Conservation (phyloP, 2,888 invertebrate species). For the Furcula furcula region DNA sequence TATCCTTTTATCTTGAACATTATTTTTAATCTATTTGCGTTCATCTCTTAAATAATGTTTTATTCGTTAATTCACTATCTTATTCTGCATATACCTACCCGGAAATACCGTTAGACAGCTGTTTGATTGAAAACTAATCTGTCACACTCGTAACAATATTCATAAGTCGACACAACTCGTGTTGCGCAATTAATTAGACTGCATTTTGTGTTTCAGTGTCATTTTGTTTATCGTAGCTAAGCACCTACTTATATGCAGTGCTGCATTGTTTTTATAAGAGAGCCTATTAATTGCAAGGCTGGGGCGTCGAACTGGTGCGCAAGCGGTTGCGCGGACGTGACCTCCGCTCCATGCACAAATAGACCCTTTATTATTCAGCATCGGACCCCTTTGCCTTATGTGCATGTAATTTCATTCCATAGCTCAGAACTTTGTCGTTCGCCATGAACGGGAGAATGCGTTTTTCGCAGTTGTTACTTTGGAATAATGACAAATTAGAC, state of each 20-base stretch:
- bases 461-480: too few species aligned
- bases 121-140: constrained; percentile 32
- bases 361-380: constrained; percentile 61
- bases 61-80: too few species aligned
- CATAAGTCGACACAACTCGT: constrained; percentile 49
- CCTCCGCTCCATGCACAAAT: constrained; percentile 58
- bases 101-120: too few species aligned
- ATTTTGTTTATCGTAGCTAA: too few species aligned
- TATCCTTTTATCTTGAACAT: too few species aligned
- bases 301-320: constrained; percentile 59
- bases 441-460: constrained; percentile 14
- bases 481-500: too few species aligned
- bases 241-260: too few species aligned
- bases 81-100: too few species aligned
- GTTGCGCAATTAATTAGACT: constrained; percentile 43
- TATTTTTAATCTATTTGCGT: too few species aligned
- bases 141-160: constrained; percentile 52
- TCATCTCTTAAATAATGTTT: too few species aligned
- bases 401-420: constrained; percentile 46
- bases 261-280: too few species aligned
- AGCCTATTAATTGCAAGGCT: constrained; percentile 21
- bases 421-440: constrained; percentile 34
- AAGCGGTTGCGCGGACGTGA: constrained; percentile 55
- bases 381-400: constrained; percentile 46
- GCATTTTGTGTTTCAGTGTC: too few species aligned